A percentile compares a stretch with the other conserved stretches of the same genome.
phyloP scores from a whole-genome alignment of 2,888 invertebrate species.

The Patella ulyssiponensis region DNA sequence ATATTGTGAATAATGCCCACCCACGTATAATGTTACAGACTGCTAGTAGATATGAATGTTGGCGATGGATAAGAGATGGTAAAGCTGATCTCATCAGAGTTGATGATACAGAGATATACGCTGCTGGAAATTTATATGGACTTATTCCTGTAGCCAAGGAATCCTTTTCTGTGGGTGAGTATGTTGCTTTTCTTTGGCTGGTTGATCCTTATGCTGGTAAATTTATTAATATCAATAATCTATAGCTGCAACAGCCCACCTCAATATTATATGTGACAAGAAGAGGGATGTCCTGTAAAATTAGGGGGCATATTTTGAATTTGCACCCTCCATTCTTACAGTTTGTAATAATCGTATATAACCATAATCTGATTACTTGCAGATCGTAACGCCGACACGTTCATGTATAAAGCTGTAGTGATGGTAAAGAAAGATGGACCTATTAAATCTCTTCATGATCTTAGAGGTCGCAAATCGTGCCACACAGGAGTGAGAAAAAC shows the following conservation, averaged over 20 bases:
- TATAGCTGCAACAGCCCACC: too few relatives aligned
- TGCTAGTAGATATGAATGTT: conserved; percentile 30
- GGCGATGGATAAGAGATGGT: conserved; percentile 24
- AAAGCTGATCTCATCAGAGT: conserved; percentile 28
- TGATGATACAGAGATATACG: conserved; percentile 32
- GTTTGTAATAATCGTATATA: not conserved
- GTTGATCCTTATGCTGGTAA: too few relatives aligned
- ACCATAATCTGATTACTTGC: not conserved
- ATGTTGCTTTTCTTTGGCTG: too few relatives aligned
- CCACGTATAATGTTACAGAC: conserved; percentile 19
- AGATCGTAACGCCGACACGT: conserved; percentile 18
- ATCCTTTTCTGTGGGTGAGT: conserved; percentile 13
- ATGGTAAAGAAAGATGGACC: conserved; percentile 21
- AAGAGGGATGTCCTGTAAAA: too few relatives aligned
- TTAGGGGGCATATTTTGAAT: too few relatives aligned
- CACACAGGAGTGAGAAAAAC: conserved; percentile 84
- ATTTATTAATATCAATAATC: too few relatives aligned
- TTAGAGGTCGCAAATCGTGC: conserved; percentile 32
- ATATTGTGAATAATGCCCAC: too few relatives aligned
- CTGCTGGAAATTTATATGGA: conserved; percentile 26
- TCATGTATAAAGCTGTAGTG: conserved; percentile 34
- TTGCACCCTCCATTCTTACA: too few relatives aligned
- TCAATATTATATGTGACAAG: too few relatives aligned
- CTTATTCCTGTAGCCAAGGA: conserved; percentile 28
- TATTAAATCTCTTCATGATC: conserved; percentile 17